Conservation (phyloP, 64 coral and sea anemone genomes). For the Trachythela sp. region DNA sequence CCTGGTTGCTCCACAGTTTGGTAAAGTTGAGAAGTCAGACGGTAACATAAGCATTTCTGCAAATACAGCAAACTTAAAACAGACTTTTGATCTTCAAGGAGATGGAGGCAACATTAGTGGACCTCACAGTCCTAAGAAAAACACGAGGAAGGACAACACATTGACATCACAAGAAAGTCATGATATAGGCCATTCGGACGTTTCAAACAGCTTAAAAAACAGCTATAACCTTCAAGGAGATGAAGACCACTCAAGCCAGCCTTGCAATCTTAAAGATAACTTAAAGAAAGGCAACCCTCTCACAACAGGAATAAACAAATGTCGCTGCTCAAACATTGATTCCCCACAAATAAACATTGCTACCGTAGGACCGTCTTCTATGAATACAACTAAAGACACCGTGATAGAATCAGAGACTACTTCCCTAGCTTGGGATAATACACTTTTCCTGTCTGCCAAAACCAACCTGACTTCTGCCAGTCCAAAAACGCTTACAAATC, state of each 20-base stretch:
- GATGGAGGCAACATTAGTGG: background rate
- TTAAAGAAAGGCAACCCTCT: too few species aligned
- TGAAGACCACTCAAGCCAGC: too few species aligned
- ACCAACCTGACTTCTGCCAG: too few species aligned
- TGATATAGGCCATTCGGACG: too few species aligned
- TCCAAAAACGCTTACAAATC: too few species aligned
- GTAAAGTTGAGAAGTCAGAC: slow-evolving; percentile 60
- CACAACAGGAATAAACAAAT: too few species aligned
- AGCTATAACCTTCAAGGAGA: too few species aligned
- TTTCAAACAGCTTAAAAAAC: too few species aligned
- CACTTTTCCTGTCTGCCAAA: background rate
- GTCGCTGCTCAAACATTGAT: background rate
- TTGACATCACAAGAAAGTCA: too few species aligned
- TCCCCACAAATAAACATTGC: background rate
- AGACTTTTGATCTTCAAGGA: background rate
- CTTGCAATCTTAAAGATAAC: too few species aligned
- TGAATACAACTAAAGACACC: background rate
- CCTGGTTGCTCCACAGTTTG: slow-evolving; percentile 76
- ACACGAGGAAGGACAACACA: too few species aligned
- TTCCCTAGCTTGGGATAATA: background rate
- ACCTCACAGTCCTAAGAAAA: too few species aligned
- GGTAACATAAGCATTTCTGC: background rate
- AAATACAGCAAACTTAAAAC: background rate
- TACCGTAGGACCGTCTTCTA: background rate
- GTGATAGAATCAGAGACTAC: background rate